Evolutionary conservation across 2,888 invertebrate genomes (phyloP), one percentile per base, ranked within the genome.

Genomic region (Escarpia spicata): DNA sequence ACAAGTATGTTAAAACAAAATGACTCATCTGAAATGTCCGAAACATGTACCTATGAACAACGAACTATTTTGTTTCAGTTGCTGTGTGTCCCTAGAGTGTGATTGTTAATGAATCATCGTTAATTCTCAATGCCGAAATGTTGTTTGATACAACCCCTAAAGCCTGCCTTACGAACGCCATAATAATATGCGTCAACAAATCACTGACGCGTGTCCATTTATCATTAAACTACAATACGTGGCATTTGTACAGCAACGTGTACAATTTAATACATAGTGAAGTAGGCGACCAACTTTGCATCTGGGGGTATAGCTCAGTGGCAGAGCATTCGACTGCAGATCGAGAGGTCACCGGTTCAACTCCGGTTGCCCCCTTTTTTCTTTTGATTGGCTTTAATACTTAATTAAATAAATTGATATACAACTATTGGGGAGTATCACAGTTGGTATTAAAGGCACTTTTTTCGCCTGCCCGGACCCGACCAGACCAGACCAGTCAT

Each of bases 291-390:
- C 19, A 44, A 31, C 44, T 91, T 26, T 31, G 31, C 15, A 91
- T 44, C 43, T 91, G 91, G 91, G 91, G 91, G 91, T 91, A 91
- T 91, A 91, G 91, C 91, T 91, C 91, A 91, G 91, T 91, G 91
- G 91, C 91, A 91, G 91, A 91, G 91, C 91, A 91, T 44, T 91
- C 91, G 91, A 91, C 91, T 91, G 91, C 91, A 91, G 91, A 91
- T 91, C 91, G 91, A 91, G 43, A 91, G 91, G 91, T 91, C 91
- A 91, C 91, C 44, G n/a, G 91, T 91, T 91, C 91, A 91, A 91
- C 37, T 91, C 91, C n/a, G 91, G 91, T 91, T 91, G 91, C 91
- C 91, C 91, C 91, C 91, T 91, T 1, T 75, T 75, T 26, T 75
- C 3, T 75, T 60, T 45, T 10, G 10, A 6, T 45, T 52, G 9